Percentiles rank a stretch among this genome's conserved stretches.
These are phyloP conservation scores for Pelodiscus sinensis DNA, from an alignment of 2,113 vertebrate species.

Conservation along the genomic window DNA sequence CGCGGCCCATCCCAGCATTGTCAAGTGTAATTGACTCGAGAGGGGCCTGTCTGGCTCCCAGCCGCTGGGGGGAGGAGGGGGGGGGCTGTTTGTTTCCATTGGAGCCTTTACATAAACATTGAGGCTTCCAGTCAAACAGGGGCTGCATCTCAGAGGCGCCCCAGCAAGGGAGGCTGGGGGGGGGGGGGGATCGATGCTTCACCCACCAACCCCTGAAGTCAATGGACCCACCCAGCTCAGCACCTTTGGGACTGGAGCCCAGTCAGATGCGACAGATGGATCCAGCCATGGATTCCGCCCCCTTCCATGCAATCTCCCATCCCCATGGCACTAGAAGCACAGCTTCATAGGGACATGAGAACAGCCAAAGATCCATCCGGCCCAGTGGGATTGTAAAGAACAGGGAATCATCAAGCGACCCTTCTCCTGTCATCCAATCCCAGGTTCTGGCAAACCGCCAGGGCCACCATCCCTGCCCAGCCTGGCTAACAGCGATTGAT, in stretches of 20 bases:
- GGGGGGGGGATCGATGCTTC: fast-evolving
- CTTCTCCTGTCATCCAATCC: no score
- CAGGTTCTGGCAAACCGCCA: no score
- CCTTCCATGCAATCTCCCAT: neutral
- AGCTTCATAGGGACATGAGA: no score
- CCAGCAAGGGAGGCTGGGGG: no score
- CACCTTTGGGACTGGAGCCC: neutral
- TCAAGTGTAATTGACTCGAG: slow-evolving; percentile 44
- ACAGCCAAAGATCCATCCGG: no score
- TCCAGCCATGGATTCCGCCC: neutral
- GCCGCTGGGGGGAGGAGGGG: no score
- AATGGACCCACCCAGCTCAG: neutral
- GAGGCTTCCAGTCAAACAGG: neutral
- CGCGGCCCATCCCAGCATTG: neutral
- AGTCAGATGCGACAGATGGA: no score
- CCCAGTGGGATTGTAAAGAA: no score
- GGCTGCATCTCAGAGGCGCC: neutral
- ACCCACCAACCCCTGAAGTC: neutral
- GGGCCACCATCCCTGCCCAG: no score
- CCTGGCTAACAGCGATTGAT: no score
- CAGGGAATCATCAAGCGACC: no score
- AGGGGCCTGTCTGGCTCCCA: neutral
- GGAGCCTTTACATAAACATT: slow-evolving; percentile 54
- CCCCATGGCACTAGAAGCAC: no score
- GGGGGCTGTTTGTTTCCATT: slow-evolving; percentile 44